phyloP scores from a whole-genome alignment of 2,888 invertebrate genomes.

The Drosophila buzzatii region DNA sequence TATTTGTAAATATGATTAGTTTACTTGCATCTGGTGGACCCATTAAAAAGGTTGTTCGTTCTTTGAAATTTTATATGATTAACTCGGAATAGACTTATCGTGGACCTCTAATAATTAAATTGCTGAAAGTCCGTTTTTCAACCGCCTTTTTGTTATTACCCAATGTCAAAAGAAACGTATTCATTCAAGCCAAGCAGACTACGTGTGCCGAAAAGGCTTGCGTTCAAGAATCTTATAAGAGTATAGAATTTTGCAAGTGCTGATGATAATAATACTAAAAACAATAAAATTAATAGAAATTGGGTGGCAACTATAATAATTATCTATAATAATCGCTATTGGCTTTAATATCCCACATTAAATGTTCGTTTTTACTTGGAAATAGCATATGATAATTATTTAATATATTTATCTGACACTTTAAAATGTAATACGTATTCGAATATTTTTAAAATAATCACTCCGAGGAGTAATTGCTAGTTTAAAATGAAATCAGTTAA shows the following conservation, averaged over 20 bases:
- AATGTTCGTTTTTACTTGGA: not conserved
- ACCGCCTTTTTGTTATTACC: too few relatives aligned
- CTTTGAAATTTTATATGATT: not conserved
- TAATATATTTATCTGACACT: not conserved
- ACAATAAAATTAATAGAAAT: not conserved
- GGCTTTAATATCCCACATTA: not conserved
- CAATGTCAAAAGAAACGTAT: too few relatives aligned
- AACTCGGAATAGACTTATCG: not conserved
- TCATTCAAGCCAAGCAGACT: too few relatives aligned
- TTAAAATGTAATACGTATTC: not conserved
- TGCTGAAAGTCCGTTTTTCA: too few relatives aligned
- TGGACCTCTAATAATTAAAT: not conserved
- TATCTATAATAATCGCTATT: not conserved
- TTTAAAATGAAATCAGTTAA: not conserved
- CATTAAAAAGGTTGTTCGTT: not conserved
- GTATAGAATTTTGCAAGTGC: not conserved
- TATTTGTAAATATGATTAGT: not conserved
- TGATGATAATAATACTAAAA: not conserved
- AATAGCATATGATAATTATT: not conserved
- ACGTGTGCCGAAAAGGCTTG: not conserved
- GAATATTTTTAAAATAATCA: too few relatives aligned
- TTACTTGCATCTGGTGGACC: not conserved
- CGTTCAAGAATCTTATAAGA: not conserved
- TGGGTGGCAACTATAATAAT: not conserved
- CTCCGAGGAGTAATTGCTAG: not conserved